These are phyloP conservation scores for Vesta saturnalis DNA, from an alignment of 2,888 invertebrate genomes.

Conservation along the genomic window DNA sequence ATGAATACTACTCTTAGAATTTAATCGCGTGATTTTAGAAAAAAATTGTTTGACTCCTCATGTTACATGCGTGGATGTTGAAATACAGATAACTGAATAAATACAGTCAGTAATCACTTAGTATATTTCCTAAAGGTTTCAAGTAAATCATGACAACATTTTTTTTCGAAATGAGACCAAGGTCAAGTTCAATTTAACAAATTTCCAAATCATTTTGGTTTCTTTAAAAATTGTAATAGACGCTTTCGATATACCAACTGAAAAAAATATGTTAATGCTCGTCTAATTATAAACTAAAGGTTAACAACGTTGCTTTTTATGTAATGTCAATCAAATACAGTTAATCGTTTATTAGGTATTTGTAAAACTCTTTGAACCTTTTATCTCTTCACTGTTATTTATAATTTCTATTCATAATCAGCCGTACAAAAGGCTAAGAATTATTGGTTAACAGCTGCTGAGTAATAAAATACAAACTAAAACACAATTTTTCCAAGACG, in stretches of 20 bases:
- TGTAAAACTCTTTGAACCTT: not conserved
- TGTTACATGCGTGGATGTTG: no score
- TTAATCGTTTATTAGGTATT: not conserved
- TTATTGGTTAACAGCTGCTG: no score
- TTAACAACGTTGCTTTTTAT: slow-evolving; percentile 1
- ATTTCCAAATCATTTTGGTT: no score
- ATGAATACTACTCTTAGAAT: slow-evolving; percentile 2
- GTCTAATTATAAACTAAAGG: not conserved
- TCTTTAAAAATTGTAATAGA: no score
- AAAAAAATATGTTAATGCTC: not conserved
- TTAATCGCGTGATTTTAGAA: not conserved
- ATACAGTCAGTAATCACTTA: no score
- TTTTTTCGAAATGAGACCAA: not conserved
- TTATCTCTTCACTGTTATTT: no score
- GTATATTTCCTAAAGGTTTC: not conserved
- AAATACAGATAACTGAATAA: no score
- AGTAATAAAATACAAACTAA: no score
- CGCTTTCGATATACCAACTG: no score
- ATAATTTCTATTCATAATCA: no score
- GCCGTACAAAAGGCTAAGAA: no score
- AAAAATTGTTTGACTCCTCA: not conserved
- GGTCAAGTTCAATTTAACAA: not conserved
- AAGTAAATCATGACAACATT: not conserved
- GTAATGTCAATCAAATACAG: not conserved
- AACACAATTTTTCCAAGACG: no score